Evolutionary conservation across 2,797 vertebrate species (phyloP).

Genomic region (Cossypha polioptera): DNA sequence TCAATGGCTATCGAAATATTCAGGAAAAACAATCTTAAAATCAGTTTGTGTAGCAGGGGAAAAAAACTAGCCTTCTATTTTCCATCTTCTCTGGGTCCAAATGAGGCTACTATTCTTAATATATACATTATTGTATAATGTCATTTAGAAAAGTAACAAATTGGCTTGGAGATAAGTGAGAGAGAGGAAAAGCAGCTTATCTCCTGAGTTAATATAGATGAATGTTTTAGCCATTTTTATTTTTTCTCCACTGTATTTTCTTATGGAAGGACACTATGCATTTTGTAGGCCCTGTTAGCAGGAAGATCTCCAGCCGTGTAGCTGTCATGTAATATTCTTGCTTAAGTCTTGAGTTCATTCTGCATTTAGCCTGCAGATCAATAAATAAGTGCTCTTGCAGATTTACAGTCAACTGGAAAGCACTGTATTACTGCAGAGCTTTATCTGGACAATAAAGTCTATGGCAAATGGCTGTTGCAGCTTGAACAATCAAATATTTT

Average conservation of each 20-base stretch:
- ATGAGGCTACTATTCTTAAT: neutral
- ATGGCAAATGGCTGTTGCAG: neutral
- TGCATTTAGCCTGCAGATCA: neutral
- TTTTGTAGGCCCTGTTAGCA: neutral
- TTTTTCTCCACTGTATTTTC: neutral
- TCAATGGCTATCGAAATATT: neutral
- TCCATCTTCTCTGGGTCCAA: neutral
- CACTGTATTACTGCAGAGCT: neutral
- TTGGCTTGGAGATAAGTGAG: neutral
- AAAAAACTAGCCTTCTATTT: rapidly evolving
- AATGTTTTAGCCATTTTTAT: neutral
- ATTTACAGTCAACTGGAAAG: neutral
- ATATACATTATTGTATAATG: neutral
- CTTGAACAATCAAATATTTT: neutral
- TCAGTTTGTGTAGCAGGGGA: neutral
- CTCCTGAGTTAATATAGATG: neutral
- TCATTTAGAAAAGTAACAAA: neutral
- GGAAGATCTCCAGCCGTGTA: neutral
- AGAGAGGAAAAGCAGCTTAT: neutral
- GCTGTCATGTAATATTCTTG: neutral
- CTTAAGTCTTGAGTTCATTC: neutral
- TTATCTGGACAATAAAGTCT: neutral
- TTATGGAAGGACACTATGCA: neutral
- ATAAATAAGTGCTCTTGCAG: neutral
- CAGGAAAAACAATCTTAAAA: neutral